Percentiles rank a stretch among this genome's conserved stretches.
Conservation (phyloP, 2,797 vertebrate species). For the Phoeniculus purpureus region DNA sequence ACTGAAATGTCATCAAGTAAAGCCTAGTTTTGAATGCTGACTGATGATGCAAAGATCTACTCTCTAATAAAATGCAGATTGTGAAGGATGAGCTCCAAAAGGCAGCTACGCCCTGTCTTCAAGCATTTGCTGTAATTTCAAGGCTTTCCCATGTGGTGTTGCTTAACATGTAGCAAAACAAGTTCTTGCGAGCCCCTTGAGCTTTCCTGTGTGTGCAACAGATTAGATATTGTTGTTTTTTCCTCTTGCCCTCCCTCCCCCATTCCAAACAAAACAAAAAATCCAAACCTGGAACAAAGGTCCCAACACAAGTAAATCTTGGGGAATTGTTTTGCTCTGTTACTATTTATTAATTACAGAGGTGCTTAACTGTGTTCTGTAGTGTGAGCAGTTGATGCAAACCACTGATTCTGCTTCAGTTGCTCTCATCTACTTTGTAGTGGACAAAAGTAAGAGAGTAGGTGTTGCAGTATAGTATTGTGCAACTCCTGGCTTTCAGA, state of each 20-base stretch:
- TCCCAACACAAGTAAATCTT: not conserved
- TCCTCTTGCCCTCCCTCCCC: fast-evolving
- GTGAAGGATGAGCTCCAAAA: not conserved
- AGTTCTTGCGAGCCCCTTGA: constrained; percentile 44
- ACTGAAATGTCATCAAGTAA: constrained; percentile 31
- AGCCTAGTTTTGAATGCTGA: not conserved
- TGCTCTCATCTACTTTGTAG: not conserved
- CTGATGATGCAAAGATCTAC: constrained; percentile 35
- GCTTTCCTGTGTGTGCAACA: not conserved
- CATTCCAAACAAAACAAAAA: not conserved
- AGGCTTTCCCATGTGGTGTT: constrained; percentile 44
- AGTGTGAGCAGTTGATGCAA: not conserved
- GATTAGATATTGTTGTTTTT: not conserved
- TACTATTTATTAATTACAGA: not conserved
- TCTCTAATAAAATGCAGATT: constrained; percentile 34
- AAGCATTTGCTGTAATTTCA: constrained; percentile 52
- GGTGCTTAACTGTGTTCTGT: not conserved
- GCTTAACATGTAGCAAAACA: constrained; percentile 48
- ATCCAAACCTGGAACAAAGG: not conserved
- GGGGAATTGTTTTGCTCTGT: not conserved
- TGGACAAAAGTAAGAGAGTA: not conserved
- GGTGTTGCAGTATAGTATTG: constrained; percentile 28
- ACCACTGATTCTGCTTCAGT: not conserved
- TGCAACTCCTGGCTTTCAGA: constrained; percentile 44
- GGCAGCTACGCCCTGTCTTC: constrained; percentile 42